Conservation (phyloP, 2,888 invertebrate genomes). For the Caenorhabditis sp. region DNA sequence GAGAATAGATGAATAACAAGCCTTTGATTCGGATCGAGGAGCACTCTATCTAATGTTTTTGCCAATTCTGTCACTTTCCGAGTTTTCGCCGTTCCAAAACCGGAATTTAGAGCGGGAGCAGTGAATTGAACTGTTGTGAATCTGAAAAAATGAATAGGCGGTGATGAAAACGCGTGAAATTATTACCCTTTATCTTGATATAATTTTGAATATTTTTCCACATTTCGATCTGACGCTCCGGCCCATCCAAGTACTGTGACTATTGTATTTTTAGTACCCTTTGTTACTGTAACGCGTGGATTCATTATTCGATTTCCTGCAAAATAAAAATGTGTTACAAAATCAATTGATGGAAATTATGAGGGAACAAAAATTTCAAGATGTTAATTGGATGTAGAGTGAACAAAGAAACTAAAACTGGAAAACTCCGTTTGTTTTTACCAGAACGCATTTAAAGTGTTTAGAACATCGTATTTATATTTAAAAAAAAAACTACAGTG, state of each 20-base stretch:
- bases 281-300: not conserved
- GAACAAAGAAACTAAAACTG: too few species aligned
- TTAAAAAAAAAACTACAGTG: too few species aligned
- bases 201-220: conserved; percentile 26
- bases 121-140: conserved; percentile 35
- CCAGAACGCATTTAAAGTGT: too few species aligned
- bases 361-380: too few species aligned
- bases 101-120: not conserved
- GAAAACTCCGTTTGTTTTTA: too few species aligned
- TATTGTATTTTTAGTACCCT: conserved; percentile 3
- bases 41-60: conserved; percentile 8
- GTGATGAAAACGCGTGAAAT: not conserved
- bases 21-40: conserved; percentile 15
- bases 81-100: not conserved
- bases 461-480: too few species aligned
- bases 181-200: conserved; percentile 37
- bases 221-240: conserved; percentile 31
- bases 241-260: conserved; percentile 41
- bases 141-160: conserved; percentile 9
- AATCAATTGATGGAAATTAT: not conserved
- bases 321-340: not conserved
- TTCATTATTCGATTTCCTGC: not conserved
- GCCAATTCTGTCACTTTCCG: conserved; percentile 24
- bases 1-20: conserved; percentile 23
- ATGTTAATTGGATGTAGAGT: too few species aligned